Conservation (phyloP, 2,113 vertebrate species). For the Marmota flaviventris region DNA sequence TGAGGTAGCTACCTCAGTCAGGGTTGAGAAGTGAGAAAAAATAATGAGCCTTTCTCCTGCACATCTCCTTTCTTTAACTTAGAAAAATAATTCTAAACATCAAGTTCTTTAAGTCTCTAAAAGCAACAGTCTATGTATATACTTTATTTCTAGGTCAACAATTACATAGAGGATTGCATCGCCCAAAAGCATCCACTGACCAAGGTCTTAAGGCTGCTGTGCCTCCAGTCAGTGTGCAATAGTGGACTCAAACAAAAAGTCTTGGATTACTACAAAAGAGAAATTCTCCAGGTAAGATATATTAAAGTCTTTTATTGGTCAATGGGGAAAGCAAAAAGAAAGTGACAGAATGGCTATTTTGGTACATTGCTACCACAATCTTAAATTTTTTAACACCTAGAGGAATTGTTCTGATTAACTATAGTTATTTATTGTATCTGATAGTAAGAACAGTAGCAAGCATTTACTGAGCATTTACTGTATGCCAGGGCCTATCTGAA, state of each 20-base stretch:
- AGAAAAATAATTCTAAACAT: neutral
- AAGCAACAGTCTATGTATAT: rapidly evolving
- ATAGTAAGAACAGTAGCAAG: neutral
- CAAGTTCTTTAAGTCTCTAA: neutral
- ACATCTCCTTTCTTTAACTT: neutral
- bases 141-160: conserved; percentile 90
- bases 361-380: neutral
- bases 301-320: neutral
- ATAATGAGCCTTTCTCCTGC: neutral
- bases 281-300: conserved; percentile 95
- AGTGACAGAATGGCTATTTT: neutral
- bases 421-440: too few relatives aligned
- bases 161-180: conserved; percentile 96
- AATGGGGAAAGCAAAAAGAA: neutral
- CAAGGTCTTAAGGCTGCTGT: conserved; percentile 95
- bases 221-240: conserved; percentile 98
- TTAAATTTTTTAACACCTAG: neutral
- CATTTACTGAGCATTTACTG: neutral
- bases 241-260: conserved; percentile 98
- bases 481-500: neutral
- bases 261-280: conserved; percentile 96
- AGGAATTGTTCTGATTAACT: neutral
- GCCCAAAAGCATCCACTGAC: conserved; percentile 96
- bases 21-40: neutral
- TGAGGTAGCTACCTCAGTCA: neutral